phyloP scores from a whole-genome alignment of 2,888 invertebrate species.

The Perizoma affinitatum region DNA sequence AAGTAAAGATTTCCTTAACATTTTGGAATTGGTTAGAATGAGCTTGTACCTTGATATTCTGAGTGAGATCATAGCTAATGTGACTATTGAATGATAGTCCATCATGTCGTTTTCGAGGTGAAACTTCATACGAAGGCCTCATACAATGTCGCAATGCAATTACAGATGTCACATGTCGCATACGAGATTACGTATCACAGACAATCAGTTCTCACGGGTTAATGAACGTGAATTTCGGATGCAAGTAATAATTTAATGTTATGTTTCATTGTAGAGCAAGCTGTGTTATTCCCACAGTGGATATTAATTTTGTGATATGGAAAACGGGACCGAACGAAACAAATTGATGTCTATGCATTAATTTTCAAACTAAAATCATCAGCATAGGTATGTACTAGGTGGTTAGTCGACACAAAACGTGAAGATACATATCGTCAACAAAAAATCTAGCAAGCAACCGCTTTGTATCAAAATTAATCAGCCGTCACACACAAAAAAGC shows the following conservation, averaged over 20 bases:
- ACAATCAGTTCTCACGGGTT: conserved; percentile 78
- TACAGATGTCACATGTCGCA: conserved; percentile 32
- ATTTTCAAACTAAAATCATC: background rate
- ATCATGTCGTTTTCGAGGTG: conserved; percentile 17
- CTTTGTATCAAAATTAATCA: too few relatives aligned
- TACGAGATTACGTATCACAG: conserved; percentile 65
- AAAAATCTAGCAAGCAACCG: too few relatives aligned
- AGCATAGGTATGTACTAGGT: background rate
- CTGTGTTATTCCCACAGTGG: conserved; percentile 67
- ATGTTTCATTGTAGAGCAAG: conserved; percentile 68
- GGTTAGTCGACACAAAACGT: too few relatives aligned
- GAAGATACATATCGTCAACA: too few relatives aligned
- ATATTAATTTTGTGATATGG: conserved; percentile 53
- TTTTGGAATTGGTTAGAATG: too few relatives aligned
- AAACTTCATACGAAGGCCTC: conserved; percentile 20
- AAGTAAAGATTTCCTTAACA: too few relatives aligned
- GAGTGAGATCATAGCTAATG: too few relatives aligned
- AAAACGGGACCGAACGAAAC: conserved; percentile 30
- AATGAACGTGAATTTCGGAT: conserved; percentile 74
- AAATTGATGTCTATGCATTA: conserved; percentile 4
- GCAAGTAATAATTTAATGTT: conserved; percentile 68
- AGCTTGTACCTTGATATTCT: too few relatives aligned
- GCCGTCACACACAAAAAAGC: too few relatives aligned
- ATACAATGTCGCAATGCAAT: conserved; percentile 30
- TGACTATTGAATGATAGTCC: too few relatives aligned